Conservation (phyloP, 92 coral and sea anemone species). For the Scolanthus callimorphus region DNA sequence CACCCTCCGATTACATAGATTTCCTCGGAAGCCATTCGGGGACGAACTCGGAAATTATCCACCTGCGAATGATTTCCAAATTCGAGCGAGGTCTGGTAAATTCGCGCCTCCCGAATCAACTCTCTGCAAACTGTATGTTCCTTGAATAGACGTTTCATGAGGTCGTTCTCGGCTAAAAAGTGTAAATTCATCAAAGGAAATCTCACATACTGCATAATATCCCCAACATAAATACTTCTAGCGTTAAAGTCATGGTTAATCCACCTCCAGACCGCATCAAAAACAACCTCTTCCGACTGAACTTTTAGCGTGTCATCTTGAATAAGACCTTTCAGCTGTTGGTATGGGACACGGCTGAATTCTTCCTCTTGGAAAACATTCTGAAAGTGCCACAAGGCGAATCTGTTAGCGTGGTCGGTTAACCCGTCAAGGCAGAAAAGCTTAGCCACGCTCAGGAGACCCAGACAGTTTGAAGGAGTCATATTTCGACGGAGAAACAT, state of each 20-base stretch:
- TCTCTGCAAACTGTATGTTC: constrained; percentile 84
- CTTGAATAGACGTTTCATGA: constrained; percentile 54
- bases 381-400: constrained; percentile 91
- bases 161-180: constrained; percentile 60
- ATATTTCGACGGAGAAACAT: constrained; percentile 95
- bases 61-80: constrained; percentile 42
- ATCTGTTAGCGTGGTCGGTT: constrained; percentile 85
- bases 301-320: constrained; percentile 90
- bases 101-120: constrained; percentile 84
- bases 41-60: constrained; percentile 87
- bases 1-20: constrained; percentile 98
- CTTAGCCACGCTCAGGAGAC: constrained; percentile 83
- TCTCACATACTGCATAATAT: constrained; percentile 87
- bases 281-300: constrained; percentile 87
- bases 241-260: constrained; percentile 72
- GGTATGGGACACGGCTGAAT: constrained; percentile 74
- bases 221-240: constrained; percentile 66
- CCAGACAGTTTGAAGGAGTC: constrained; percentile 90
- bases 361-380: constrained; percentile 93
- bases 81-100: constrained; percentile 71
- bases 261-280: constrained; percentile 97
- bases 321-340: constrained; percentile 65
- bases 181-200: constrained; percentile 91
- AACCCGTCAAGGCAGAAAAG: constrained; percentile 75
- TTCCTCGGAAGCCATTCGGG: constrained; percentile 99